These are phyloP conservation scores for Apogon hyalosoma DNA, from an alignment of 2,797 vertebrate genomes.

Conservation along the genomic window DNA sequence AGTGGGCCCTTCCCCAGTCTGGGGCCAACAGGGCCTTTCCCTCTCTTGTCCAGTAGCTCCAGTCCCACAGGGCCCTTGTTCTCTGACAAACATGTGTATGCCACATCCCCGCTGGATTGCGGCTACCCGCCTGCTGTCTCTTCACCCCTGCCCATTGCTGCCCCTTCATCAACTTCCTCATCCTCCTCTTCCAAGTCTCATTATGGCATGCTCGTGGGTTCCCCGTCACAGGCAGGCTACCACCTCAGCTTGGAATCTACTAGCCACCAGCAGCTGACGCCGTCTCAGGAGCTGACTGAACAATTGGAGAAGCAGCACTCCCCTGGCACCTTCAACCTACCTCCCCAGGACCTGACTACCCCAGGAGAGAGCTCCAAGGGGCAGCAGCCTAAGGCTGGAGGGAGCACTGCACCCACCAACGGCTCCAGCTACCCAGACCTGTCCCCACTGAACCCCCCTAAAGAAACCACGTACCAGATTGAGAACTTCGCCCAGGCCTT, in stretches of 20 bases:
- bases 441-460: conserved; percentile 91
- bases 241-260: conserved; percentile 93
- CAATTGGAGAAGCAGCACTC: conserved; percentile 96
- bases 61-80: conserved; percentile 92
- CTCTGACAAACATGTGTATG: conserved; percentile 95
- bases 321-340: conserved; percentile 88
- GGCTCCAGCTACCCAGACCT: conserved; percentile 91
- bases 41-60: conserved; percentile 92
- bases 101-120: conserved; percentile 94
- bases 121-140: conserved; percentile 93
- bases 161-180: conserved; percentile 87
- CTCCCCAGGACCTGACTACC: conserved; percentile 90
- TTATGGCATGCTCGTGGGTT: conserved; percentile 94
- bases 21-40: conserved; percentile 92
- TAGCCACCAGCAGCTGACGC: conserved; percentile 97
- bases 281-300: conserved; percentile 98
- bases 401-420: conserved; percentile 62
- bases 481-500: conserved; percentile 99
- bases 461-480: conserved; percentile 97
- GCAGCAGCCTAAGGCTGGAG: conserved; percentile 88
- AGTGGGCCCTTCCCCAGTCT: conserved; percentile 91
- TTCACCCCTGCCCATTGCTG: conserved; percentile 92
- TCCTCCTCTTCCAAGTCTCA: conserved; percentile 94
- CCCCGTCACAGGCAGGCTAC: conserved; percentile 92
- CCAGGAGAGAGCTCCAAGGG: conserved; percentile 88